These are phyloP conservation scores for Trichogramma dendrolimi DNA, from an alignment of 2,888 invertebrate genomes.

Conservation along the genomic window DNA sequence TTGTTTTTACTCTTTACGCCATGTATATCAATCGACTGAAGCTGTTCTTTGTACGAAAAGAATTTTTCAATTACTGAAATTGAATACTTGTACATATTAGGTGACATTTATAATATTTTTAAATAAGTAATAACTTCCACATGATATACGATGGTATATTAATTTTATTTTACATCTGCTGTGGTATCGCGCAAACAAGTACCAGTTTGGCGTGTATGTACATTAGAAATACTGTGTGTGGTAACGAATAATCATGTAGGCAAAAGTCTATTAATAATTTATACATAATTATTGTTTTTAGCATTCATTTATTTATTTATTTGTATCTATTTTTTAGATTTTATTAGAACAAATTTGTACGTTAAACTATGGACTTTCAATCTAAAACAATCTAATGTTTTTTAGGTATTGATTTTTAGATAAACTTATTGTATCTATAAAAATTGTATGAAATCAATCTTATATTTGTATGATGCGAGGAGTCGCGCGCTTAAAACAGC, in stretches of 20 bases:
- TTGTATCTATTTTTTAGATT: neutral
- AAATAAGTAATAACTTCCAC: slow-evolving; percentile 26
- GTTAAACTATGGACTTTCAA: no score
- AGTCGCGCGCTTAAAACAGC: slow-evolving; percentile 14
- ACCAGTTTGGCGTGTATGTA: slow-evolving; percentile 20
- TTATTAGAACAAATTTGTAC: no score
- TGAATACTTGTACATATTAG: slow-evolving; percentile 44
- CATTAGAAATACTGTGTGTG: slow-evolving; percentile 27
- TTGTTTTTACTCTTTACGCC: slow-evolving; percentile 18
- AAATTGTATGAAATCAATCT: slow-evolving; percentile 30
- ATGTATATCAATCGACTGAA: slow-evolving; percentile 11
- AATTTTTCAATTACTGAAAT: slow-evolving; percentile 29
- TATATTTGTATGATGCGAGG: slow-evolving; percentile 32
- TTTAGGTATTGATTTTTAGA: slow-evolving; percentile 27
- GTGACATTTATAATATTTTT: slow-evolving; percentile 31
- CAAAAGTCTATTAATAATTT: slow-evolving; percentile 35
- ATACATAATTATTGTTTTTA: slow-evolving; percentile 34
- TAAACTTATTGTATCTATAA: slow-evolving; percentile 28
- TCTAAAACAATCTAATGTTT: neutral
- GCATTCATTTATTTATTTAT: slow-evolving; percentile 27
- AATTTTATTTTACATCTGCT: neutral
- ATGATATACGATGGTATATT: slow-evolving; percentile 22
- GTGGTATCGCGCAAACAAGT: slow-evolving; percentile 21
- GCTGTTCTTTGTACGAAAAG: slow-evolving; percentile 20
- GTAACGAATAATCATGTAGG: slow-evolving; percentile 33